A percentile compares a stretch with the other conserved stretches of the same genome.
phyloP scores from a whole-genome alignment of 2,113 vertebrate species.

The Menura novaehollandiae region DNA sequence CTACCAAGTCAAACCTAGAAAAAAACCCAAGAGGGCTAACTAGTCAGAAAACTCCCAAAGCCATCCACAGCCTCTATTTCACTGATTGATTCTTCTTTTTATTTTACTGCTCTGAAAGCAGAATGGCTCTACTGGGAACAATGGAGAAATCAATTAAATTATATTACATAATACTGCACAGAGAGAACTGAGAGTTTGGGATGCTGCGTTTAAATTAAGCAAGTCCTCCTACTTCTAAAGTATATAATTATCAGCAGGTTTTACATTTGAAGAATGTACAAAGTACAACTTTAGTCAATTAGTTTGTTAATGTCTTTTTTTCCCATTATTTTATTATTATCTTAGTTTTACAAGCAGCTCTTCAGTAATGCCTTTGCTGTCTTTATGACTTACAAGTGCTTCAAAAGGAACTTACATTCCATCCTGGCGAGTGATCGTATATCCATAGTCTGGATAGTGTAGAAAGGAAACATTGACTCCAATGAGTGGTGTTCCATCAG shows the following conservation, averaged over 20 bases:
- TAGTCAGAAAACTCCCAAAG: slow-evolving; percentile 4
- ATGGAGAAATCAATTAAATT: slow-evolving; percentile 22
- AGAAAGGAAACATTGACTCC: slow-evolving; percentile 98
- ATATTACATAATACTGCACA: background rate
- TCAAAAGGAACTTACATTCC: slow-evolving; percentile 87
- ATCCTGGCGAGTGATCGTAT: slow-evolving; percentile 93
- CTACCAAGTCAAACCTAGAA: slow-evolving; percentile 93
- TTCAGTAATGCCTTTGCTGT: background rate
- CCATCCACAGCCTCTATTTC: background rate
- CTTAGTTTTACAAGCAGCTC: background rate
- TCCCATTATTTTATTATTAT: background rate
- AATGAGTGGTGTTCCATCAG: slow-evolving; percentile 94
- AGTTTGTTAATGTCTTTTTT: background rate
- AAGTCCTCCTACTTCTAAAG: background rate
- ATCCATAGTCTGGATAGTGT: slow-evolving; percentile 90
- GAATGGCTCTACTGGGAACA: background rate
- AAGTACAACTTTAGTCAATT: background rate
- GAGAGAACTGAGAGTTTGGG: background rate
- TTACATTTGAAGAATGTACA: background rate
- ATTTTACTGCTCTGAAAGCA: background rate
- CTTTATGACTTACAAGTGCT: background rate
- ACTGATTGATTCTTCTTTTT: background rate
- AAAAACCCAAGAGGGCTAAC: background rate
- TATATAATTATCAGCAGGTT: background rate
- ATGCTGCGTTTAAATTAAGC: background rate